A percentile compares a stretch with the other conserved stretches of the same genome.
These are phyloP conservation scores for Plagiodera versicolora DNA, from an alignment of 2,888 invertebrate species.

Conservation along the genomic window DNA sequence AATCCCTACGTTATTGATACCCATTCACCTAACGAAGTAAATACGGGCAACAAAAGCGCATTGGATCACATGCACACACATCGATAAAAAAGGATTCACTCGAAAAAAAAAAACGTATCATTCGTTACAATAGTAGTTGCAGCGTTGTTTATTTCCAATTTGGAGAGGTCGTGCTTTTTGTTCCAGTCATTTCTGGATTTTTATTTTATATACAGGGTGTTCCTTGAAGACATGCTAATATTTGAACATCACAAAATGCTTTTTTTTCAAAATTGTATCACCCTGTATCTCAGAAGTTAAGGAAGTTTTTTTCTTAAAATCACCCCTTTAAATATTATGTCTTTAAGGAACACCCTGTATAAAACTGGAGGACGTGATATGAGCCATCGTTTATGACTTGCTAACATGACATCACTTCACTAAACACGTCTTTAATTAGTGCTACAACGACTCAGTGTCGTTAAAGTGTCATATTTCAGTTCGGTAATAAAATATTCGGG, in stretches of 20 bases:
- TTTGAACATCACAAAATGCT: no score
- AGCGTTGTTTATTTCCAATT: constrained; percentile 21
- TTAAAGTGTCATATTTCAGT: constrained; percentile 3
- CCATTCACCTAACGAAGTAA: no score
- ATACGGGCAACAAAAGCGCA: no score
- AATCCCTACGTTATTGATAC: no score
- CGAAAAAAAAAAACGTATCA: no score
- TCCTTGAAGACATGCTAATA: no score
- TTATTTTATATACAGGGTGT: constrained; percentile 8
- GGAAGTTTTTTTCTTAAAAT: no score
- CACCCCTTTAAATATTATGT: no score
- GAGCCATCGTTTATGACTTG: constrained; percentile 8
- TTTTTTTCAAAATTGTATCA: no score
- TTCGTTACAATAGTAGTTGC: constrained; percentile 12
- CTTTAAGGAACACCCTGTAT: no score
- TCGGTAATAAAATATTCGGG: not conserved
- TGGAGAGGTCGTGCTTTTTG: constrained; percentile 4
- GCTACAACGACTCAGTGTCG: not conserved
- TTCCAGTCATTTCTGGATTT: constrained; percentile 12
- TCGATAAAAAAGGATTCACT: not conserved
- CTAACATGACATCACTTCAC: constrained; percentile 5
- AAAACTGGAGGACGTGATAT: constrained; percentile 2
- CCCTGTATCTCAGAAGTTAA: no score
- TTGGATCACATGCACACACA: not conserved
- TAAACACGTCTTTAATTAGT: constrained; percentile 17